phyloP scores from a whole-genome alignment of 2,888 invertebrate species.

The Eupithecia insigniata region DNA sequence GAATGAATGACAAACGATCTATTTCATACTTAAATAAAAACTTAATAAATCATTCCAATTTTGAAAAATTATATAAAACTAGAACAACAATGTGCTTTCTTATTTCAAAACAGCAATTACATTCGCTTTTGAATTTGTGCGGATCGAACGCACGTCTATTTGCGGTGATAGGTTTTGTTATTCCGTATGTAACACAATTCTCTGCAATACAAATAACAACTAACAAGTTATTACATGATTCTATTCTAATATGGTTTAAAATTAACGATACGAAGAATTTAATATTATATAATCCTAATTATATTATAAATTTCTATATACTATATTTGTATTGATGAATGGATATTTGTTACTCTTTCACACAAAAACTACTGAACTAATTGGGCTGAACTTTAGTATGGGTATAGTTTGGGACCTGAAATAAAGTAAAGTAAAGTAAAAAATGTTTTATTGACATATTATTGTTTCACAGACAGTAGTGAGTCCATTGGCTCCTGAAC shows the following conservation, averaged over 20 bases:
- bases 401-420: too few species aligned
- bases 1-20: neutral
- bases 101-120: constrained; percentile 29
- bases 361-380: too few species aligned
- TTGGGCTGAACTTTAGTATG: too few species aligned
- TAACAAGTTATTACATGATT: constrained; percentile 2
- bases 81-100: constrained; percentile 6
- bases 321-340: too few species aligned
- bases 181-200: constrained; percentile 64
- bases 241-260: constrained; percentile 1
- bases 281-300: too few species aligned
- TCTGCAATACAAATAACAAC: constrained; percentile 40
- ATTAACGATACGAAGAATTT: neutral
- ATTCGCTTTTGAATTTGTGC: constrained; percentile 41
- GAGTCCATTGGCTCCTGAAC: too few species aligned
- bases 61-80: neutral
- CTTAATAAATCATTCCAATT: neutral
- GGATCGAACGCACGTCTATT: constrained; percentile 62
- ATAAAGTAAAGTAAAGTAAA: too few species aligned
- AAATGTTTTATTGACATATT: too few species aligned
- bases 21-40: neutral
- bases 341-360: too few species aligned
- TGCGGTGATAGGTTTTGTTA: constrained; percentile 66
- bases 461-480: too few species aligned
- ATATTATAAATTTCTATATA: too few species aligned